These are phyloP conservation scores for Mastomys natalensis DNA, from an alignment of 2,113 vertebrate genomes.

Conservation along the genomic window DNA sequence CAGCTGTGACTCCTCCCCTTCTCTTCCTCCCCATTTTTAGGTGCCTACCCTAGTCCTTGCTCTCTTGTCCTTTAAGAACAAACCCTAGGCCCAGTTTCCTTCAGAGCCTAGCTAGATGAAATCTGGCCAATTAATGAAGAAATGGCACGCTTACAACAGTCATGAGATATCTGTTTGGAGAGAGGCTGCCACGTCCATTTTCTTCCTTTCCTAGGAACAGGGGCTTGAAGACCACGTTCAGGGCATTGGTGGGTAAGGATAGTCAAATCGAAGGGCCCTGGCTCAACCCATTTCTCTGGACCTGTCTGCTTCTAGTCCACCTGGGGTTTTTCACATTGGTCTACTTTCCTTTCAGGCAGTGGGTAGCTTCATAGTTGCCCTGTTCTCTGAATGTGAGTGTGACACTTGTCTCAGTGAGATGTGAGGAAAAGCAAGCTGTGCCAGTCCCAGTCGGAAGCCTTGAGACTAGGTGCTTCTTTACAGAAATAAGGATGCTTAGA, in stretches of 20 bases:
- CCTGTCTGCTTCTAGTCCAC: not conserved
- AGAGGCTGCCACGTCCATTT: not conserved
- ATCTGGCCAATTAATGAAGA: not conserved
- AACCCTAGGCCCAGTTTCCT: not conserved
- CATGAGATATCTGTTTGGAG: too few species aligned
- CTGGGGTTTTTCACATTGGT: not conserved
- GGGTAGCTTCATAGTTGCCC: not conserved
- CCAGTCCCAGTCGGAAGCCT: not conserved
- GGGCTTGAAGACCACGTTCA: not conserved
- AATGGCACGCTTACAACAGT: not conserved
- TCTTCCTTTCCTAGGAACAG: not conserved
- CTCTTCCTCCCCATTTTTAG: not conserved
- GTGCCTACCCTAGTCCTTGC: not conserved
- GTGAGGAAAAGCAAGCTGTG: not conserved
- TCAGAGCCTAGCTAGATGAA: not conserved
- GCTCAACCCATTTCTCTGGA: not conserved
- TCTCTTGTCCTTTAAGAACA: not conserved
- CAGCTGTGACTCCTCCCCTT: not conserved
- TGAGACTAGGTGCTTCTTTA: not conserved
- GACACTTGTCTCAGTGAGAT: not conserved
- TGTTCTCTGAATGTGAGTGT: not conserved
- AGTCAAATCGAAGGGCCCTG: not conserved
- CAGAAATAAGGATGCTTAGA: not conserved
- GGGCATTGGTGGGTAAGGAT: not conserved
- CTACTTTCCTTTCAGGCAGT: not conserved